phyloP scores from a whole-genome alignment of 2,888 invertebrate species.

The Clitarchus hookeri region DNA sequence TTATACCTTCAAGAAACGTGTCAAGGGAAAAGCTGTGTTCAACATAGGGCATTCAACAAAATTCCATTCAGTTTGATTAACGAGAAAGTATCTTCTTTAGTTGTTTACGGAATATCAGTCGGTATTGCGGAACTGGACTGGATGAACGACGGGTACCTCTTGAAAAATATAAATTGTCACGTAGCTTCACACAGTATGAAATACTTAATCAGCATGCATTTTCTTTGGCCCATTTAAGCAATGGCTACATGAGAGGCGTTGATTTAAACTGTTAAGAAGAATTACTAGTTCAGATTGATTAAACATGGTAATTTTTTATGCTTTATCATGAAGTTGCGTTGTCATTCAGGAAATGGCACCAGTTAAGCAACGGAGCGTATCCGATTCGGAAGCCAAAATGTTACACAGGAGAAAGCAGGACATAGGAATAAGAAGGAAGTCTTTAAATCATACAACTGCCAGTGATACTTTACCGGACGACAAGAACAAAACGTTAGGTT shows the following conservation, averaged over 20 bases:
- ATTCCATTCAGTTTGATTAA: too few relatives aligned
- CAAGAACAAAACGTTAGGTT: neutral
- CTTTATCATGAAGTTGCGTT: too few relatives aligned
- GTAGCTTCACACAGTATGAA: neutral
- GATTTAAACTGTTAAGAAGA: neutral
- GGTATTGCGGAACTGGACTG: too few relatives aligned
- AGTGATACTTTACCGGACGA: neutral
- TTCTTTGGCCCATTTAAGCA: neutral
- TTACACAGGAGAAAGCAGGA: neutral
- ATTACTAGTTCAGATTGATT: too few relatives aligned
- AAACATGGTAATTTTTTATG: too few relatives aligned
- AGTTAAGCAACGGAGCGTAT: neutral
- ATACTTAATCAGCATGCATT: too few relatives aligned
- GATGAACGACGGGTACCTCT: neutral
- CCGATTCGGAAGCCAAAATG: neutral
- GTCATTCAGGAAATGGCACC: neutral
- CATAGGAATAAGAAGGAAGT: neutral
- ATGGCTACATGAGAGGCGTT: neutral
- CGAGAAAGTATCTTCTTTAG: too few relatives aligned
- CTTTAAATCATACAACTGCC: neutral
- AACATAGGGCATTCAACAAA: too few relatives aligned
- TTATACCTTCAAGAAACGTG: too few relatives aligned
- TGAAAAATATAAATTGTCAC: neutral
- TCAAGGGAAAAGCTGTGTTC: too few relatives aligned
- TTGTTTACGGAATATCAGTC: too few relatives aligned